Evolutionary conservation across 2,113 vertebrate species (phyloP).

Genomic region (Aleadryas rufinucha): DNA sequence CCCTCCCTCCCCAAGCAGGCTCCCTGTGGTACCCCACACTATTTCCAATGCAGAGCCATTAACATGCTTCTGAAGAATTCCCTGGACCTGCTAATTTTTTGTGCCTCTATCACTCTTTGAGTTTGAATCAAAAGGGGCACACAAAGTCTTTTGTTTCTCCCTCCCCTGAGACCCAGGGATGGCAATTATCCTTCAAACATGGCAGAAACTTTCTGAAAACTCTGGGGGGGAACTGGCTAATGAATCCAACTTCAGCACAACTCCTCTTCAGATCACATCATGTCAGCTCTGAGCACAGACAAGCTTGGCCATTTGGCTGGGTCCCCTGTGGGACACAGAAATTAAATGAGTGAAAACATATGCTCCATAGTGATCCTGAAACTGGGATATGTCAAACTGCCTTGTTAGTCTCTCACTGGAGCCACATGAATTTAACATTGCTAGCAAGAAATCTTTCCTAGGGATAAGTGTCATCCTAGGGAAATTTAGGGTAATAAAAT

Average conservation of each 20-base stretch:
- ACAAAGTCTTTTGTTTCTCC: not conserved
- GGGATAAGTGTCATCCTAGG: not conserved
- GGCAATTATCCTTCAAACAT: conserved; percentile 10
- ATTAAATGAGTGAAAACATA: not conserved
- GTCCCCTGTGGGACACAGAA: not conserved
- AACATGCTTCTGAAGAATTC: not conserved
- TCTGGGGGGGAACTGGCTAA: not conserved
- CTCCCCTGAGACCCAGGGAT: not conserved
- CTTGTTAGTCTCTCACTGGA: not conserved
- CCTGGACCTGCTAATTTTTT: not conserved
- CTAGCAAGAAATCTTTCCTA: not conserved
- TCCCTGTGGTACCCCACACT: not conserved
- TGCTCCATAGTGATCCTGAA: not conserved
- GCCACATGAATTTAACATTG: not conserved
- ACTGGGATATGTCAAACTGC: not conserved
- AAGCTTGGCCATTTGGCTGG: not conserved
- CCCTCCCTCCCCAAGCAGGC: not conserved
- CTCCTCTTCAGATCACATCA: not conserved
- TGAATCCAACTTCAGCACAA: not conserved
- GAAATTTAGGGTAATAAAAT: not conserved
- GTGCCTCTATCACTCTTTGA: not conserved
- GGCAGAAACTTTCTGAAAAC: conserved; percentile 11
- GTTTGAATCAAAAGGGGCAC: not conserved
- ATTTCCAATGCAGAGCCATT: not conserved
- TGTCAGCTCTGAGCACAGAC: not conserved